Evolutionary conservation across 2,113 vertebrate genomes (phyloP), one percentile per base, ranked within the genome.

Genomic region (Melanotaenia duboulayi): DNA sequence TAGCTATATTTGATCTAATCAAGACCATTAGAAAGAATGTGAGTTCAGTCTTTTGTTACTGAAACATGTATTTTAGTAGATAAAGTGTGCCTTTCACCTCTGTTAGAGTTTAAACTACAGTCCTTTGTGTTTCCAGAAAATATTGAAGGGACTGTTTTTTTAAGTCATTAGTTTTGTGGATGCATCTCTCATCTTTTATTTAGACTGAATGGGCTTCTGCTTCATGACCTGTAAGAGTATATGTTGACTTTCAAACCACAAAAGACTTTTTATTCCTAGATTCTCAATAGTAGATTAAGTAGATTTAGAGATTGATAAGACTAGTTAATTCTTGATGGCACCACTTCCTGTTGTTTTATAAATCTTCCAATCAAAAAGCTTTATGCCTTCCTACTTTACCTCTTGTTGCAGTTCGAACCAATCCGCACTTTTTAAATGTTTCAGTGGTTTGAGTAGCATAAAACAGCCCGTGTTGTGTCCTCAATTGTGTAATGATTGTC

Each of bases 401-500:
- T 57, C 77, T 57, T 73, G 4, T 58, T 55, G 19, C 32, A 9
- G 3, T 12, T 11, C 2, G 10, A 23, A 2, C 28, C 40, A 0
- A 54, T 17, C 37, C 11, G 4, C 4, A 3, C 13, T 24, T 23
- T 48, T 51, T 64, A 20, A 73, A 16, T 32, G 60, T 72, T 69
- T 79, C 16, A 46, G 4, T 56, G 42, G 13, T 13, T 28, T 28
- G 44, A 73, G 69, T 37, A 37, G 42, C 20, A 61, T 60, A 37
- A 28, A 28, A 28, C 28, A 56, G 57, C 24, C 52, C 35, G 24
- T 24, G 58, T 70, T 64, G 55, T 48, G 56, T 82, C 72, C 64
- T 76, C 50, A 65, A 63, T 48, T 40, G 35, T 74, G 66, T 76
- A 65, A 77, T 83, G 72, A 72, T 52, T 62, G 59, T 68, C 78